Evolutionary conservation across 2,113 vertebrate genomes (phyloP), one percentile per base, ranked within the genome.

Genomic region (Panthera leo): DNA sequence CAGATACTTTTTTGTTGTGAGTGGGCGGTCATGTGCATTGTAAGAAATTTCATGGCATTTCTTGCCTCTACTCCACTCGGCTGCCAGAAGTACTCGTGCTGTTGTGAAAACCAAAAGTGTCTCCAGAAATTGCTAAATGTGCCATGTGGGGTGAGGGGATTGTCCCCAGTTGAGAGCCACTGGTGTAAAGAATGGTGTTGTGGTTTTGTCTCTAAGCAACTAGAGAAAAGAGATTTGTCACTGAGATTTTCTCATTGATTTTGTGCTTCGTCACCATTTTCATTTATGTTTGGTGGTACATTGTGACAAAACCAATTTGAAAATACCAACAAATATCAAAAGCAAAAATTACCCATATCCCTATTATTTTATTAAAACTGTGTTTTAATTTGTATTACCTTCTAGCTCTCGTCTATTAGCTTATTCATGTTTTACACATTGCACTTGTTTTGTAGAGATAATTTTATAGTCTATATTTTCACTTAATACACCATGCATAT

Each of bases 331-430:
- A 82, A 82, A 68, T 13, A 51, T 63, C 34, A 68, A 61, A 95
- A 68, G 21, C 58, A 82, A 93, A 76, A 70, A 18, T 85, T 89
- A 73, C 45, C 6, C 19, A 70, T 7, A 55, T 94, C n/a, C 34
- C 48, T 31, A 61, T 86, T 21, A 67, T 16, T 89, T 91, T 18
- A 42, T 92, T 86, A 78, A 85, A 80, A 53, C 14, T 85, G 23
- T 39, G 34, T 92, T 89, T 94, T 85, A 89, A 92, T 89, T 96
- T 76, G 0, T 31, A 39, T 84, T 71, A 53, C 21, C 86, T 92
- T 67, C 31, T 68, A 51, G 45, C 78, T 94, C 29, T 48, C 89
- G 0, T 84, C 45, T 84, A 13, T 95, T 88, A 90, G 58, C 13
- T 76, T 88, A 70, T 67, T 96, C 36, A 65, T 48, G 70, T 82